These are phyloP conservation scores for Muntiacus reevesi DNA, from an alignment of 2,113 vertebrate species.

Conservation along the genomic window DNA sequence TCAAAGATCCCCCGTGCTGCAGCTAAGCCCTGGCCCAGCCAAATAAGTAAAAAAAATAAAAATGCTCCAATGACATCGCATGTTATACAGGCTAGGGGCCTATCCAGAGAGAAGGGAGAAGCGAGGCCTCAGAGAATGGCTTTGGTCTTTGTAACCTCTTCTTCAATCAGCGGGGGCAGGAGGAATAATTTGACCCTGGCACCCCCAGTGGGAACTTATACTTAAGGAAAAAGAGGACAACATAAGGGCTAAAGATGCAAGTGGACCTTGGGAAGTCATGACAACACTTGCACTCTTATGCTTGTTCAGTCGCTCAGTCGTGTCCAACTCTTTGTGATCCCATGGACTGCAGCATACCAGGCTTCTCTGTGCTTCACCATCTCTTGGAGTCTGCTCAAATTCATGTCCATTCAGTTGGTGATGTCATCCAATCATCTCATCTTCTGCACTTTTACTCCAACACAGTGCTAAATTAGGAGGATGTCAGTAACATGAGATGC, in stretches of 20 bases:
- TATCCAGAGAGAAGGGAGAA: background rate
- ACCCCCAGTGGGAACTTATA: accelerated
- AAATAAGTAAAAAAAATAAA: background rate
- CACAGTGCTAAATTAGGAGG: background rate
- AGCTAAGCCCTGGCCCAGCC: background rate
- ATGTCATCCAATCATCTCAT: background rate
- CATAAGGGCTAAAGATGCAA: background rate
- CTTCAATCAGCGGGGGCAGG: accelerated
- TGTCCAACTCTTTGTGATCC: background rate
- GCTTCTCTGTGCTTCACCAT: background rate
- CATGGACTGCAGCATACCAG: background rate
- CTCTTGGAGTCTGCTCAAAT: background rate
- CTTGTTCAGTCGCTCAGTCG: background rate
- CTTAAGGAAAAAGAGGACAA: background rate
- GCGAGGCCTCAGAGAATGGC: background rate
- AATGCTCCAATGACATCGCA: background rate
- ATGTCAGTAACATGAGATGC: background rate
- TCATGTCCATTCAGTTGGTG: background rate
- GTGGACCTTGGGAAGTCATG: background rate
- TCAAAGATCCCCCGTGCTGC: background rate
- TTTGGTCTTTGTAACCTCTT: background rate
- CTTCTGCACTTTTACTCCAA: background rate
- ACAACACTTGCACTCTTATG: background rate
- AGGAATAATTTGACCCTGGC: background rate
- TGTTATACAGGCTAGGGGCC: no score